Evolutionary conservation across 2,888 invertebrate species (phyloP).

Genomic region (Cistogaster globosa): DNA sequence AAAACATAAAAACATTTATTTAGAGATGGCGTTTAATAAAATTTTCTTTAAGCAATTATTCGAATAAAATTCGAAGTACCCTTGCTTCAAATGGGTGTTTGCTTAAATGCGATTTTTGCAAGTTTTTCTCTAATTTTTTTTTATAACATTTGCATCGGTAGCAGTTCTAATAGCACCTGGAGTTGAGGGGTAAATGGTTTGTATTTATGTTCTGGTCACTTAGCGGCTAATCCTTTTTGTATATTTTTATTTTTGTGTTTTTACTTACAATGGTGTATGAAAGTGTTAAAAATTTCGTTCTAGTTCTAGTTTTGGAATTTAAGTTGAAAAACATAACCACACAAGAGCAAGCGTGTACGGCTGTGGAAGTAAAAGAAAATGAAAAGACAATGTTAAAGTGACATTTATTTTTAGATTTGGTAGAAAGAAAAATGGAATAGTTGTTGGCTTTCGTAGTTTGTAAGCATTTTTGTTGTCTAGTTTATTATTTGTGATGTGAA

Average conservation of each 20-base stretch:
- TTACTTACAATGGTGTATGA: slow-evolving; percentile 47
- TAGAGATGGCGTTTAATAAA: too few species aligned
- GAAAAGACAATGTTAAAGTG: background rate
- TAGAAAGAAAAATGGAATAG: too few species aligned
- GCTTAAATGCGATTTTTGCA: background rate
- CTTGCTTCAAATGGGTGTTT: background rate
- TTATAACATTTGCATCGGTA: slow-evolving; percentile 30
- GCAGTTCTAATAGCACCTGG: slow-evolving; percentile 36
- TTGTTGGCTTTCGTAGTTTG: too few species aligned
- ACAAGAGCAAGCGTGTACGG: slow-evolving; percentile 57
- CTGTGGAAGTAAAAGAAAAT: slow-evolving; percentile 41
- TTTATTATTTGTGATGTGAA: too few species aligned
- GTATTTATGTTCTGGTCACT: slow-evolving; percentile 73
- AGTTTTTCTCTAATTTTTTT: slow-evolving; percentile 30
- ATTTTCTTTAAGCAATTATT: too few species aligned
- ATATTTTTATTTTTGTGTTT: slow-evolving; percentile 35
- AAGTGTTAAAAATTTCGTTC: slow-evolving; percentile 48
- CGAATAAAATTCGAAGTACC: too few species aligned
- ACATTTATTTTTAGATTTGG: too few species aligned
- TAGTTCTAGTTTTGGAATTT: slow-evolving; percentile 13
- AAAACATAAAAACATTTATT: too few species aligned
- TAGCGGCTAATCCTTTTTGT: slow-evolving; percentile 70
- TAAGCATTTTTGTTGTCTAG: too few species aligned
- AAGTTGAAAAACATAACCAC: slow-evolving; percentile 50
- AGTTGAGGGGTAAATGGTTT: slow-evolving; percentile 10